Evolutionary conservation across 2,888 invertebrate genomes (phyloP).

Genomic region (Molanna angustata): DNA sequence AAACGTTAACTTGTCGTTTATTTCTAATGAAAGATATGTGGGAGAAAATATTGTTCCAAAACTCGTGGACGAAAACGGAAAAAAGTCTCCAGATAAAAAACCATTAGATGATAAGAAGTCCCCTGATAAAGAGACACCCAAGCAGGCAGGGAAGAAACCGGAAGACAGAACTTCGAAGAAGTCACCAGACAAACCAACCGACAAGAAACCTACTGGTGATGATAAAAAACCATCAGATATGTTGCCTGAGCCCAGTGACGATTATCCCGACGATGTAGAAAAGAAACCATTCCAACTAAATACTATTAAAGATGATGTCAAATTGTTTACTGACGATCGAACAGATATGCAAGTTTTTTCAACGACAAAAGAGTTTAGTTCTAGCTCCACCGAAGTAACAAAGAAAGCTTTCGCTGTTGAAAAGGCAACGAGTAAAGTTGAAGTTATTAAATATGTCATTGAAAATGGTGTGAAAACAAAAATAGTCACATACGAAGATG

Average conservation of each 20-base stretch:
- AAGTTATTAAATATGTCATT: conserved; percentile 51
- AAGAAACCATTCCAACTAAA: conserved; percentile 7
- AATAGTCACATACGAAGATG: conserved; percentile 53
- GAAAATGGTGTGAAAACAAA: conserved; percentile 52
- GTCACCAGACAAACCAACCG: conserved; percentile 10
- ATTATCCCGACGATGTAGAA: conserved; percentile 7
- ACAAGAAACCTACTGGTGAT: conserved; percentile 16
- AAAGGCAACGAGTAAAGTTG: conserved; percentile 52
- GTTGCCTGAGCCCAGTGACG: conserved; percentile 8
- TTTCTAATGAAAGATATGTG: conserved; percentile 10
- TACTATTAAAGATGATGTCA: conserved; percentile 9
- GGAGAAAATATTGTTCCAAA: conserved; percentile 4
- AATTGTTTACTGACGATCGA: conserved; percentile 26
- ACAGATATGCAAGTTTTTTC: conserved; percentile 17
- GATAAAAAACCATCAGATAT: conserved; percentile 5
- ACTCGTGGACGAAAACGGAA: conserved; percentile 7
- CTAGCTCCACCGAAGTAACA: conserved; percentile 42
- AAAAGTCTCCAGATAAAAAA: conserved; percentile 14
- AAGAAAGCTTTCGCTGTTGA: conserved; percentile 51
- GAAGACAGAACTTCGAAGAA: background rate
- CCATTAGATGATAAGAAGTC: conserved; percentile 5
- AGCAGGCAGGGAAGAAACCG: conserved; percentile 4
- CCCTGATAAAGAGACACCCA: conserved; percentile 8
- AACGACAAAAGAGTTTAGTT: conserved; percentile 36
- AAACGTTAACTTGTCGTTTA: conserved; percentile 8